Conservation (phyloP, 2,888 invertebrate species). For the Xanthorhoe spadicearia region DNA sequence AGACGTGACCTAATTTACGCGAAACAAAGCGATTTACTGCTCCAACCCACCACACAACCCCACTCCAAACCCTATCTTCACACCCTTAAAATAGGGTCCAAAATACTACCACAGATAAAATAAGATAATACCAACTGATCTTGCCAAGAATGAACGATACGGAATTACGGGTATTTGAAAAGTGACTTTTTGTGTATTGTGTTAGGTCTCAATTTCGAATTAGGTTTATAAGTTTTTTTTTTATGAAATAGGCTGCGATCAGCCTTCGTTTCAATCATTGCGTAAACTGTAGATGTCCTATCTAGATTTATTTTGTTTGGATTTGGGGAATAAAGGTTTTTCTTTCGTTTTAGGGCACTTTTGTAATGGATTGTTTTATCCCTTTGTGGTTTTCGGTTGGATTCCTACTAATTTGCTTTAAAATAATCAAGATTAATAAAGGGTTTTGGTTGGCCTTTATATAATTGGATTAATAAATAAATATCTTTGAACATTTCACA, state of each 20-base stretch:
- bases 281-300: conserved; percentile 37
- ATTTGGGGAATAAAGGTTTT: conserved; percentile 28
- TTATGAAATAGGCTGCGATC: conserved; percentile 20
- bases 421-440: neutral
- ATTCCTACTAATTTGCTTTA: neutral
- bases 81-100: conserved; percentile 38
- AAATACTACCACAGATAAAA: too few species aligned
- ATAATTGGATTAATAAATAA: too few species aligned
- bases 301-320: conserved; percentile 43
- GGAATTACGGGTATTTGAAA: conserved; percentile 27
- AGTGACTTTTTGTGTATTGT: conserved; percentile 35
- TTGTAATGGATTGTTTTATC: conserved; percentile 8
- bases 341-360: conserved; percentile 3
- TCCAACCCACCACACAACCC: conserved; percentile 39
- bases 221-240: conserved; percentile 31
- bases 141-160: conserved; percentile 37
- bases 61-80: conserved; percentile 33
- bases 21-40: conserved; percentile 69
- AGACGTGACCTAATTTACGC: conserved; percentile 76
- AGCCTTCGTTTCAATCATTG: conserved; percentile 45
- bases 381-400: neutral
- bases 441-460: neutral
- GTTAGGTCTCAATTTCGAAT: conserved; percentile 34
- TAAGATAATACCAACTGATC: conserved; percentile 32
- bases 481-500: too few species aligned